Conservation (phyloP, 2,888 invertebrate species). For the Amiota minor region DNA sequence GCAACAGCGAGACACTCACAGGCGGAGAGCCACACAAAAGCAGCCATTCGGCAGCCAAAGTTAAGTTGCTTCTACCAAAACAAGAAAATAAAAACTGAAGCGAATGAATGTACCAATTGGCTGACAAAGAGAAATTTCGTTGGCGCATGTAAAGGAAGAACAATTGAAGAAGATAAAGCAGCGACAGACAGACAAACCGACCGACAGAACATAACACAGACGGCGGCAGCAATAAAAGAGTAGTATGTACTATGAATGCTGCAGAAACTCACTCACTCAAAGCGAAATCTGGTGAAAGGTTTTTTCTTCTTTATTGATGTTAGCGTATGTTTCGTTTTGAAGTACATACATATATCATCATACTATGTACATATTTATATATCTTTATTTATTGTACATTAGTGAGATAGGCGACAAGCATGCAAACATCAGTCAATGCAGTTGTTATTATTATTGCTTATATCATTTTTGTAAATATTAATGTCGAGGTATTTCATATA, state of each 20-base stretch:
- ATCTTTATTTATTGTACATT: neutral
- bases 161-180: too few species aligned
- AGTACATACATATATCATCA: too few species aligned
- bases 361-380: too few species aligned
- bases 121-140: constrained; percentile 16
- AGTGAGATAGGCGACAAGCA: neutral
- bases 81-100: neutral
- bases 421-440: constrained; percentile 29
- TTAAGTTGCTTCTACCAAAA: constrained; percentile 10
- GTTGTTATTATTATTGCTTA: constrained; percentile 41
- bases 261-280: constrained; percentile 1
- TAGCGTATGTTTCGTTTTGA: constrained; percentile 8
- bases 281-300: constrained; percentile 52
- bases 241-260: neutral
- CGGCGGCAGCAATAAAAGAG: neutral
- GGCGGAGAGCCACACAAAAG: too few species aligned
- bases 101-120: neutral
- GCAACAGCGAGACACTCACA: too few species aligned
- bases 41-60: too few species aligned
- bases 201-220: neutral
- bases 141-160: neutral
- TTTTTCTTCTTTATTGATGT: constrained; percentile 18
- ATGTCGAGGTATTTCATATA: neutral
- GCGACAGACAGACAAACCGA: too few species aligned
- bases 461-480: neutral